phyloP scores from a whole-genome alignment of 2,113 vertebrate species.

The Arizona elegans region DNA sequence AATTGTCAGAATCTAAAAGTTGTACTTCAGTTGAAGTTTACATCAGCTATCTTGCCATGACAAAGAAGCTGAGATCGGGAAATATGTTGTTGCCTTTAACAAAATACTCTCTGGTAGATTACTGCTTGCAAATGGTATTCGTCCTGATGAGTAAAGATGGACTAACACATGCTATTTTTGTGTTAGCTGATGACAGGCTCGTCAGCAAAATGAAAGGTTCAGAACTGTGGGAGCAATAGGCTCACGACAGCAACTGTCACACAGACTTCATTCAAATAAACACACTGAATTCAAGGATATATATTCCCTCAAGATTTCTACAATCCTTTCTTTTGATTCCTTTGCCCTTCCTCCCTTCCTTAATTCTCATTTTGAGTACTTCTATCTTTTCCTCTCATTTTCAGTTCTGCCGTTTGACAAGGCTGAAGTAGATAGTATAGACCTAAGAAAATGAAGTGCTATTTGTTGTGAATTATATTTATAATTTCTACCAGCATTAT shows the following conservation, averaged over 20 bases:
- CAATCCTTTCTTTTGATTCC: constrained; percentile 5
- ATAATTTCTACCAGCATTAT: constrained; percentile 37
- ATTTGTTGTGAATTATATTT: not conserved
- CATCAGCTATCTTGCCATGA: not conserved
- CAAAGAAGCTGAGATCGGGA: not conserved
- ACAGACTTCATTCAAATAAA: constrained; percentile 24
- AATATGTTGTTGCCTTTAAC: not conserved
- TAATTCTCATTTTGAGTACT: constrained; percentile 4
- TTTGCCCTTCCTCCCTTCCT: constrained; percentile 32
- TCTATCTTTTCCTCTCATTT: not conserved
- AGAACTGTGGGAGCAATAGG: constrained; percentile 24
- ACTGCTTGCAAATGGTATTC: constrained; percentile 27
- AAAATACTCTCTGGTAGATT: constrained; percentile 30
- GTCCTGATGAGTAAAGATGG: constrained; percentile 45
- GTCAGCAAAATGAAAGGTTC: constrained; percentile 39
- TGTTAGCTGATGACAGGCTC: constrained; percentile 32
- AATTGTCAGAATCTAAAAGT: not conserved
- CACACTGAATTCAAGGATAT: constrained; percentile 51
- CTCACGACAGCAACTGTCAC: constrained; percentile 42
- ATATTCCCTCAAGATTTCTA: constrained; percentile 54
- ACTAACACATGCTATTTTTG: constrained; percentile 14
- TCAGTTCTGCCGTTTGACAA: not conserved
- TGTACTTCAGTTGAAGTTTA: not conserved
- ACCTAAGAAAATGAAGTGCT: not conserved
- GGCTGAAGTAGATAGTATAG: not conserved